Evolutionary conservation across 2,888 invertebrate genomes (phyloP).

Genomic region (Drosophila rellima): DNA sequence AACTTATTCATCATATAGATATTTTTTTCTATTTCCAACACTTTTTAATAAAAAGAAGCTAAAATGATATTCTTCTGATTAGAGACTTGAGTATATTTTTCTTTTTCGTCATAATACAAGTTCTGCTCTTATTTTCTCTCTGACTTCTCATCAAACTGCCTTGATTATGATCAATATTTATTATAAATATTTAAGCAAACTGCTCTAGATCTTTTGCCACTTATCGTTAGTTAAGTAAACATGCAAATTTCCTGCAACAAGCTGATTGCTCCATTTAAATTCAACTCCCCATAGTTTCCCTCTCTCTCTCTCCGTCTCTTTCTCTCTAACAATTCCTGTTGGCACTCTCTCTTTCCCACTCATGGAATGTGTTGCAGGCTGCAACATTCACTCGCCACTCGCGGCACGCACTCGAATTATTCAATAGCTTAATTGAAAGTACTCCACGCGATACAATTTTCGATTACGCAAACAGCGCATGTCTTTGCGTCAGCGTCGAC

Average conservation of each 20-base stretch:
- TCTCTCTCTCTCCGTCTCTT: background rate
- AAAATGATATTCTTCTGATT: too few species aligned
- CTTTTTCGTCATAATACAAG: too few species aligned
- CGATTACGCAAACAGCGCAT: constrained; percentile 75
- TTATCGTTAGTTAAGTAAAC: constrained; percentile 1
- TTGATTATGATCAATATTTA: background rate
- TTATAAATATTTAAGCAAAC: background rate
- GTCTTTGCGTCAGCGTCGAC: constrained; percentile 44
- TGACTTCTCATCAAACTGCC: background rate
- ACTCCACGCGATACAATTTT: constrained; percentile 74
- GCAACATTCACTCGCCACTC: constrained; percentile 64
- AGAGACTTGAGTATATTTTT: too few species aligned
- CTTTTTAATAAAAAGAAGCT: too few species aligned
- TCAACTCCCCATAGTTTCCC: background rate
- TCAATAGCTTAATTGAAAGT: constrained; percentile 82
- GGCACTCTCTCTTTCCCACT: constrained; percentile 28
- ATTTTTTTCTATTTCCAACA: too few species aligned
- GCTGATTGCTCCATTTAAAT: background rate
- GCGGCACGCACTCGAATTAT: constrained; percentile 71
- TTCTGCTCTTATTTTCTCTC: too few species aligned
- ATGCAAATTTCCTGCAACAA: background rate
- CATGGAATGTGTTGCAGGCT: constrained; percentile 6
- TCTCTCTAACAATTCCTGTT: background rate
- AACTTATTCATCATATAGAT: too few species aligned
- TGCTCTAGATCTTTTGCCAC: background rate